Evolutionary conservation across 1,140 invertebrate genomes (phyloP), one percentile per base, ranked within the genome.

Genomic region (Anastrepha obliqua): DNA sequence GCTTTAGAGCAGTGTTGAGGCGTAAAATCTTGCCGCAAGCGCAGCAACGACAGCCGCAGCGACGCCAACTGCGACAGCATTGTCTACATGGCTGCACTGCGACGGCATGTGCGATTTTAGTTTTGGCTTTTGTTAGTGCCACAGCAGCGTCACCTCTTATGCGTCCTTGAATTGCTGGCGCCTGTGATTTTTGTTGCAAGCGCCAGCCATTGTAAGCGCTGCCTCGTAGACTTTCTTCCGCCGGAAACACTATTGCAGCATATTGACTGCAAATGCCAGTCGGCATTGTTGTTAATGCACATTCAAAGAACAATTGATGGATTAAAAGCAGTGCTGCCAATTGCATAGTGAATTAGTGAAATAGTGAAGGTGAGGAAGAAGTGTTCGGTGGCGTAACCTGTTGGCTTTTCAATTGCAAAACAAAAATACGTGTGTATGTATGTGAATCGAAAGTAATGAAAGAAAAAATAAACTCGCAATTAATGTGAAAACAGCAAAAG

Each of bases 11-110:
- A 81, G 47, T 47, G 74, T 17, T 58, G 74, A 81, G 47, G 47
- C 74, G 47, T 81, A 55, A 81, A 81, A 81, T 81, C 74, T 81
- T 81, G 74, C 74, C 44, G 47, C 74, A 81, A 81, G 74, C 55
- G 47, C 44, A 81, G 74, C 47, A 15, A 7, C 67, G 47, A 11
- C 74, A 55, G 5, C 13, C 6, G 17, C 74, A 55, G 47, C 74
- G 47, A 58, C 51, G 47, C 9, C n/a, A n/a, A 55, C 15, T 81
- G n/a, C 74, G 47, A 55, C 44, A 20, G 47, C 74, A 81, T 81
- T 81, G 74, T 81, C n/a, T 81, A 20, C 17, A 55, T 13, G 47
- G 20, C 47, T 55, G 44, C 47, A 2, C 20, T 81, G 74, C 20
- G 17, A 7, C 20, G 47, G 47, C 20, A 55, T 81, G n/a, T 55